Evolutionary conservation across 37 sponge, comb jelly and placozoan species (phyloP), one percentile per base, ranked within the genome.

Genomic region (Aphrocallistes beatrix): DNA sequence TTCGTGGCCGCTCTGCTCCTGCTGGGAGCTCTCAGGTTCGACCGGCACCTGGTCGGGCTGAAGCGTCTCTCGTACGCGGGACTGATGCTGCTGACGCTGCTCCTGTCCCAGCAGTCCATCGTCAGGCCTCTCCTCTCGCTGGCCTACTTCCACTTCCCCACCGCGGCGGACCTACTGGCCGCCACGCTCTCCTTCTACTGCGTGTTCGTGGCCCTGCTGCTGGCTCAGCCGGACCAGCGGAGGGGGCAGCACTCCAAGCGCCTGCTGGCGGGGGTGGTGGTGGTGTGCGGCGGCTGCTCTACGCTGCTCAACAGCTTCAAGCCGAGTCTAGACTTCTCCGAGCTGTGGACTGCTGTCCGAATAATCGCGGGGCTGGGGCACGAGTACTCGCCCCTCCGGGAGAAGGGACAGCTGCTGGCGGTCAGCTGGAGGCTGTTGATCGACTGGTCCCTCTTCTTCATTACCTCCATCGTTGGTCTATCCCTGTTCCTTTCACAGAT

Each of bases 401-500:
- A 60, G 75, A 60, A 13, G 21, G 75, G 75, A 60, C 34, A 25
- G 75, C 75, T 60, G 34, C 75, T 60, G 34, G 75, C 75, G 25
- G 17, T 60, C 25, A 60, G 75, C 75, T 60, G 75, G 75, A 60
- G 21, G 34, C 75, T 60, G 34, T 19, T 13, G 10, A 60, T 60
- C n/a, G 75, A 60, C 75, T 60, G 75, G 75, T 60, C 17, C n/a
- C 75, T 60, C 17, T 60, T 60, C 75, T 3, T 30, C n/a, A 60
- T 60, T 13, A 13, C n/a, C 25, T 60, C 75, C 6, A 25, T 3
- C n/a, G 75, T 60, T 3, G 75, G 75, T 3, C 10, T 60, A 19
- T 6, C 6, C 3, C n/a, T 60, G 28, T 60, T 60, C 75, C 34
- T 60, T 3, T 60, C 75, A 3, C 75, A 60, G 6, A 13, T 60